Evolutionary conservation across 2,113 vertebrate species (phyloP), one percentile per base, ranked within the genome.

Genomic region (Carlito syrichta): DNA sequence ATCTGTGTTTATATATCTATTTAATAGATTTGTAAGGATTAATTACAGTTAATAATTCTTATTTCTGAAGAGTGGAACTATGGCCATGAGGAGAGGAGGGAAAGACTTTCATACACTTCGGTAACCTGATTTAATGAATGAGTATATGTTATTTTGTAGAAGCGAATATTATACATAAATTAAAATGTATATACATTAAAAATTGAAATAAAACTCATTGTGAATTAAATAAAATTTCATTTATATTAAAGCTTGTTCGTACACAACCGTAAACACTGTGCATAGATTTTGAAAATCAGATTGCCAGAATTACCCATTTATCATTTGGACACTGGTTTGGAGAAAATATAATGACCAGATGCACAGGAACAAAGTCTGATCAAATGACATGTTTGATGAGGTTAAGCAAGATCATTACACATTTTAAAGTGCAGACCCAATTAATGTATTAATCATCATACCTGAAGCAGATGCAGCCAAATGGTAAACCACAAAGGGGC

Each of bases 341-440:
- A n/a, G 23, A 74, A 45, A 43, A 77, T 48, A 25, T 6, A 69
- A 78, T 6, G 35, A 23, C 25, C 23, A 32, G 38, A 78, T 48
- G 1, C 11, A 79, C 2, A 38, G 66, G 32, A 48, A 83, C 63
- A 58, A 60, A 85, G 25, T 78, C 56, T 89, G 50, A 58, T 74
- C 23, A 32, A 63, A 8, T 35, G 27, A 27, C 35, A 48, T 54
- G 91, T 83, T 45, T 92, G 84, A 95, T 81, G 40, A 85, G 40
- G 43, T 66, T 92, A 74, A 73, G 1, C 78, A n/a, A 84, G 48
- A 68, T 54, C 22, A 52, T 27, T 27, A 63, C 9, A 10, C 20
- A 77, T 86, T 90, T 86, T 91, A 89, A 83, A 79, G n/a, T 83
- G 32, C 22, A 84, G 30, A 68, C 73, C 40, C 74, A 92, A 91